Evolutionary conservation across 2,888 invertebrate species (phyloP), one percentile per base, ranked within the genome.

Genomic region (Lasioglossum leucozonium): DNA sequence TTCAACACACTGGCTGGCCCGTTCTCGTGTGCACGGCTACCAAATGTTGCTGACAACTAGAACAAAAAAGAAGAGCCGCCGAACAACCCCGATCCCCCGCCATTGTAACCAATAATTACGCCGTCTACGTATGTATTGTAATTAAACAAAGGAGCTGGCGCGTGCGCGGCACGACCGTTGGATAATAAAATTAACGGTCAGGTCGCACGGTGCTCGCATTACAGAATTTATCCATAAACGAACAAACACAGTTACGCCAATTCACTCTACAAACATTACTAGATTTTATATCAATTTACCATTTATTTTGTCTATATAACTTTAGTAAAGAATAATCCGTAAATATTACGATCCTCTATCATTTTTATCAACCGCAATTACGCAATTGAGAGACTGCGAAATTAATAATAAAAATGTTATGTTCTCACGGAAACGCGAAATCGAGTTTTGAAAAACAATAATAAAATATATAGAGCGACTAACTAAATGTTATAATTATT

Each of bases 81-180:
- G 78, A 75, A 72, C 79, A 79, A 79, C 86, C 89, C 88, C 72
- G 80, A 77, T 87, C 87, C 85, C 89, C 85, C 89, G 88, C 92
- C 91, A 92, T 91, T 92, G 92, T 92, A 93, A 93, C 93, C 92
- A 93, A 92, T 93, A 93, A 94, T 94, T 94, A 94, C 91, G 87
- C 89, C 88, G 92, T 92, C 93, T 91, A 92, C 87, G 87, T 82
- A 88, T 89, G 92, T 91, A 93, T 93, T 93, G 93, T 93, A 93
- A 93, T 93, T 94, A 93, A 93, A 93, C 92, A 93, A 94, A 93
- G 89, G 93, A 89, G 89, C 86, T 55, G 22, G 86, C 72, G 84
- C 80, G 75, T 76, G 84, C 71, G 62, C 26, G 47, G 72, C 26
- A 74, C 69, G 75, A 72, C 88, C 77, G 88, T 88, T 79, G 74